Percentiles rank a stretch among this genome's conserved stretches.
phyloP scores from a whole-genome alignment of 2,797 vertebrate species.

The Oreonectes daqikongensis region DNA sequence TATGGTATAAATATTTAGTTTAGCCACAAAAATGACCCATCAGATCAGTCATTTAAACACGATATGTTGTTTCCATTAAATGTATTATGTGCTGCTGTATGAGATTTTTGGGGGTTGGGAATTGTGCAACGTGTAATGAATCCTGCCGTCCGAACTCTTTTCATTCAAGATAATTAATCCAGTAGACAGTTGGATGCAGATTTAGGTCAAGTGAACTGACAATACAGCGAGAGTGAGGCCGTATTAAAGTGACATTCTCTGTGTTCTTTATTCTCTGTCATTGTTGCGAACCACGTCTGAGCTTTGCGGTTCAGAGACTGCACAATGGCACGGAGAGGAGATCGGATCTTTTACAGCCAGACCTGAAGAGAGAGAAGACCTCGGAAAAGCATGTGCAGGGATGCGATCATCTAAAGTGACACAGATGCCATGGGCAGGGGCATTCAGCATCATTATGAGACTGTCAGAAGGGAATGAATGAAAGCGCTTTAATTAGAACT shows the following conservation, averaged over 20 bases:
- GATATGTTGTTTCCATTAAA: constrained; percentile 10
- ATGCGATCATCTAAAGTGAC: constrained; percentile 40
- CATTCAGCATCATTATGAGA: constrained; percentile 39
- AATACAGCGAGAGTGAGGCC: constrained; percentile 1
- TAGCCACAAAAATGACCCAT: background rate
- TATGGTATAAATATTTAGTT: background rate
- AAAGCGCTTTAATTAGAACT: constrained; percentile 34
- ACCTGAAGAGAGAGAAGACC: constrained; percentile 2
- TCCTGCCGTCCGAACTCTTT: constrained; percentile 32
- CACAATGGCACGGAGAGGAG: background rate
- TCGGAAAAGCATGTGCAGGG: background rate
- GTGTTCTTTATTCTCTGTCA: background rate
- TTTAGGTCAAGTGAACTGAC: constrained; percentile 42
- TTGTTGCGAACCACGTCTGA: background rate
- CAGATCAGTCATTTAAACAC: constrained; percentile 11
- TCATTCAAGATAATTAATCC: constrained; percentile 44
- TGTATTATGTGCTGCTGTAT: constrained; percentile 16
- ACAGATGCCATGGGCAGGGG: constrained; percentile 36
- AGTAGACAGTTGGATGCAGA: constrained; percentile 40
- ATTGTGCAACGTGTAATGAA: constrained; percentile 14
- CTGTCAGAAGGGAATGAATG: constrained; percentile 4
- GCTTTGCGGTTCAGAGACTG: background rate
- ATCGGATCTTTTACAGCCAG: constrained; percentile 24
- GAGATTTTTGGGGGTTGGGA: background rate
- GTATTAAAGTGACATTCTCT: constrained; percentile 17